phyloP scores from a whole-genome alignment of 2,113 vertebrate species.

The Amblyornis subalaris region DNA sequence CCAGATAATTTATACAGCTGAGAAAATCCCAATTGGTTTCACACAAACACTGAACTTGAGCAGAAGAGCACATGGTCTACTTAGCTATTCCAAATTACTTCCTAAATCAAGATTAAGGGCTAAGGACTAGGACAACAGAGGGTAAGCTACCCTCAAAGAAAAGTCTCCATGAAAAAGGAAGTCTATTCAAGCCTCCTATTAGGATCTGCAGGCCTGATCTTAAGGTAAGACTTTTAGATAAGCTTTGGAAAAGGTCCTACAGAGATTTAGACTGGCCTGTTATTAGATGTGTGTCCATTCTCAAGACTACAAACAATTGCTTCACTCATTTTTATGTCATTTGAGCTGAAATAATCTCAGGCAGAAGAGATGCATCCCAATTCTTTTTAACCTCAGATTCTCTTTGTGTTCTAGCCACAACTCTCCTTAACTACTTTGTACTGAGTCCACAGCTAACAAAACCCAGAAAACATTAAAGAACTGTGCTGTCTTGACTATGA shows the following conservation, averaged over 20 bases:
- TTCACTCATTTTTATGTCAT: background rate
- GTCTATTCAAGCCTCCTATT: background rate
- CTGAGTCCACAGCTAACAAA: background rate
- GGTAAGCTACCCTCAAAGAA: background rate
- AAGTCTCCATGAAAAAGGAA: background rate
- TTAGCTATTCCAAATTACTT: background rate
- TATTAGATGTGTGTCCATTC: background rate
- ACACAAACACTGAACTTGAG: background rate
- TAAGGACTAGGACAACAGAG: background rate
- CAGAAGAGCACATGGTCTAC: background rate
- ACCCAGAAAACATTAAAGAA: background rate
- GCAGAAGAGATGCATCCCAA: background rate
- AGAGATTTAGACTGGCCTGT: background rate
- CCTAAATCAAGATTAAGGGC: background rate
- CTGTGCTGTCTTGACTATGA: rapidly evolving
- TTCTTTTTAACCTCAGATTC: background rate
- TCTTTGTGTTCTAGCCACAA: background rate
- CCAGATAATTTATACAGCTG: background rate
- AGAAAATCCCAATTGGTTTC: background rate
- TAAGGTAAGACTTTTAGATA: background rate
- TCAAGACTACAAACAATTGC: background rate
- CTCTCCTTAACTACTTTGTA: background rate
- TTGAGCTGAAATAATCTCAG: background rate
- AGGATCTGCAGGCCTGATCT: background rate
- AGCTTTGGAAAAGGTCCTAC: background rate